Evolutionary conservation across 2,888 invertebrate genomes (phyloP), one percentile per base, ranked within the genome.

Genomic region (Leptinotarsa juncta): DNA sequence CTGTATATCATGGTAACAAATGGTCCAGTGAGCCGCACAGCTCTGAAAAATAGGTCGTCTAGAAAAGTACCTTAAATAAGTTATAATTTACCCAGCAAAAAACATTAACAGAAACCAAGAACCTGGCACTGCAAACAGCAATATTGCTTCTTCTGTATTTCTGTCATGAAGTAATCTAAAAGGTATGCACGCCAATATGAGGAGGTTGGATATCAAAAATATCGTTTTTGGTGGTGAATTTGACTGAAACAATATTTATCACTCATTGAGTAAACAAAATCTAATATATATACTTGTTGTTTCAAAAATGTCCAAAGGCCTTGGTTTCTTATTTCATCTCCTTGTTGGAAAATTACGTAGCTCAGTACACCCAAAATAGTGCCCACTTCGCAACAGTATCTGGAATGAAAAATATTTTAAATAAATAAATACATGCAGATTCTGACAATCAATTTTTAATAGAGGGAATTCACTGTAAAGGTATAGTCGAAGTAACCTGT

Each of bases 1-100:
- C 97, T 97, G 91, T 97, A 99, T 82, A 99, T 97, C 98, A 99
- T 99, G 15, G 98, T 98, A 75, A 99, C 98, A 88, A 99, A 99
- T 0, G 99, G 98, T 62, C 99, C 99, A 0, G 98, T 99, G 83
- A 99, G 89, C 74, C 95, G 94, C 50, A 97, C 94, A 55, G 97
- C 97, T 10, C 98, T 98, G 89, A 81, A 83, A 82, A 68, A 73
- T 50, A 49, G 18, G 51, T 23, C 26, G 65, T 65, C 57, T 50
- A n/a, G 4, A 16, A 14, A 20, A 57, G 42, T 10, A 16, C 23
- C 18, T 20, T 23, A 23, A 57, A 57, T 23, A 1, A 57, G 16
- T 23, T 12, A 32, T 7, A 72, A 26, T 12, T 16, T 65, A 98
- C 98, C 99, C 97, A 57, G 99, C 99, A 89, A 99, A 99, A 88